Conservation (phyloP, 2,888 invertebrate species). For the Pheosia gnoma region DNA sequence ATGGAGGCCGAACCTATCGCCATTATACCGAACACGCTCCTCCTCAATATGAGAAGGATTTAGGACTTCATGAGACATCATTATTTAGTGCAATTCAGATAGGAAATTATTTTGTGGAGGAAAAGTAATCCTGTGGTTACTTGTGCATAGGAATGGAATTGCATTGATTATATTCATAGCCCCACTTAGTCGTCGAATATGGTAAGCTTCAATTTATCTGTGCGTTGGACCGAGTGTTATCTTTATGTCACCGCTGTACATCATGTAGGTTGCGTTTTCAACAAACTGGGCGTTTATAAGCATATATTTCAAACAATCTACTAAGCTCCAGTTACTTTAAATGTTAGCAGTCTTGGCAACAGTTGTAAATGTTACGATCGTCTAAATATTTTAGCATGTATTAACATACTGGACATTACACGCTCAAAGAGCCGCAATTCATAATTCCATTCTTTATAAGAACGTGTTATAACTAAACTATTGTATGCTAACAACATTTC, state of each 20-base stretch:
- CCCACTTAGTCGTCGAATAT: slow-evolving; percentile 32
- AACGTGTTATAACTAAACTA: slow-evolving; percentile 17
- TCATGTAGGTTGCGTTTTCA: slow-evolving; percentile 22
- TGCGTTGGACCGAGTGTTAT: slow-evolving; percentile 48
- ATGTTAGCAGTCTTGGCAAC: not conserved
- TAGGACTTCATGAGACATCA: no score
- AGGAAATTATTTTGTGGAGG: not conserved
- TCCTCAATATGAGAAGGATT: no score
- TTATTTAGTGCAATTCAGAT: not conserved
- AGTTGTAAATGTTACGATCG: not conserved
- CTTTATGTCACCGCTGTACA: slow-evolving; percentile 27
- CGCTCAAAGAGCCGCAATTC: no score
- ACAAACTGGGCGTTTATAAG: slow-evolving; percentile 18
- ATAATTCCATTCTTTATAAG: no score
- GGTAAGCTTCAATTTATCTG: slow-evolving; percentile 45
- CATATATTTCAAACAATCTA: not conserved
- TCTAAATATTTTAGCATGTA: not conserved
- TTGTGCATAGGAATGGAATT: not conserved
- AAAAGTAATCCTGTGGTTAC: not conserved
- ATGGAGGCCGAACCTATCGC: no score
- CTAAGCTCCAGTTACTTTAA: not conserved
- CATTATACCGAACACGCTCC: no score
- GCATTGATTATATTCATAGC: not conserved
- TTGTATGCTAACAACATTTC: slow-evolving; percentile 23
- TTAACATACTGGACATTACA: no score